A percentile compares a stretch with the other conserved stretches of the same genome.
Conservation (phyloP, 1,140 invertebrate genomes). For the Apolygus lucorum region DNA sequence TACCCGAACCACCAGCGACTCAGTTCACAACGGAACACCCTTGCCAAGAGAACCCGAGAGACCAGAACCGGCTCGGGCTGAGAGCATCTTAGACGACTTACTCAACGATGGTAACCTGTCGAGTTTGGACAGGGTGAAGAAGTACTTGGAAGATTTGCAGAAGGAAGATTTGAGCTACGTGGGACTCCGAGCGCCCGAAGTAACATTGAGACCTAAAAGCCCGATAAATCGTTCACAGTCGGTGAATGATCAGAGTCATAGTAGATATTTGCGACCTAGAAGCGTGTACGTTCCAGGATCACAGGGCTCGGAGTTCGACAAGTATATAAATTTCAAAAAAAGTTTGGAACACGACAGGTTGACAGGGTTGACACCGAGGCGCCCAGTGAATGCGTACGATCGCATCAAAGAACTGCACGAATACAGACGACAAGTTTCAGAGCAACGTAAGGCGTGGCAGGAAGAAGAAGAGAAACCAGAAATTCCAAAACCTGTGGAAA, state of each 20-base stretch:
- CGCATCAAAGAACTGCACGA: conserved; percentile 5
- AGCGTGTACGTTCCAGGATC: neutral
- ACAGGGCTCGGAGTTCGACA: conserved; percentile 14
- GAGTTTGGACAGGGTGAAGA: conserved; percentile 26
- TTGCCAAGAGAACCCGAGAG: neutral
- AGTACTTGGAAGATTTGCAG: conserved; percentile 23
- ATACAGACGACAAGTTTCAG: conserved; percentile 11
- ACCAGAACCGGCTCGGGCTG: no score
- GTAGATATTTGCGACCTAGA: neutral
- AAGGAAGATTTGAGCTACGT: neutral
- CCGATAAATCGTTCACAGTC: neutral
- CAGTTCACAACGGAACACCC: conserved; percentile 9
- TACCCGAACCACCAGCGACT: conserved; percentile 12
- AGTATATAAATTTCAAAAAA: conserved; percentile 18
- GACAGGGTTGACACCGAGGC: neutral
- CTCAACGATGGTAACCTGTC: conserved; percentile 15
- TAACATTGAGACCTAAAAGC: neutral
- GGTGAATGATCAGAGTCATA: neutral
- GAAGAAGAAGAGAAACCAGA: neutral
- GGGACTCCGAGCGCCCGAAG: neutral
- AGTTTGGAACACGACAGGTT: conserved; percentile 10
- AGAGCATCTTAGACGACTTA: conserved; percentile 4
- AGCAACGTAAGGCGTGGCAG: neutral
- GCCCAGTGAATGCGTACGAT: conserved; percentile 6
- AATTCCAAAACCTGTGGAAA: neutral